Conservation (phyloP, 30 jellyfish, hydroid and myxozoan genomes). For the Cassiopea andromeda region DNA sequence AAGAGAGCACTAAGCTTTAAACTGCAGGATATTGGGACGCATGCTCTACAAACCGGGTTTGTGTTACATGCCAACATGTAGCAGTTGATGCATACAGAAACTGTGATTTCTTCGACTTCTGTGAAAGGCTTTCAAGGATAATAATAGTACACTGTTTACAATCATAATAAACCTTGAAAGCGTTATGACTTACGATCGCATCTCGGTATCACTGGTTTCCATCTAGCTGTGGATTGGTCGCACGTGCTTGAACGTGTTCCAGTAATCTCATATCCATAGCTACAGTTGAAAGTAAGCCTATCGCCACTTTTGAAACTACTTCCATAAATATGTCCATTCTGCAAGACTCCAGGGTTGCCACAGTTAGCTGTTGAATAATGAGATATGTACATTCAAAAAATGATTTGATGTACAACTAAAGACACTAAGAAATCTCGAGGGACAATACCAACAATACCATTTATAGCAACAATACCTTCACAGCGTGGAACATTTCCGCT, state of each 20-base stretch:
- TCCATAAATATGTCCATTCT: slow-evolving; percentile 26
- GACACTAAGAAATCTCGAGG: not conserved
- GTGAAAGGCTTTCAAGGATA: no score
- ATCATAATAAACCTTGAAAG: no score
- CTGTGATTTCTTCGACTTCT: no score
- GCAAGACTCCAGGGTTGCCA: slow-evolving; percentile 11
- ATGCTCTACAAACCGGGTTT: no score
- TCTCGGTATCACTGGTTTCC: not conserved
- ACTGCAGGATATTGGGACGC: no score
- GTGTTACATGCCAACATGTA: no score
- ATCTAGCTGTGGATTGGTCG: slow-evolving; percentile 2
- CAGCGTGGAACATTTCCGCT: slow-evolving; percentile 3
- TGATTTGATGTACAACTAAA: not conserved
- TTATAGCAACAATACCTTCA: not conserved
- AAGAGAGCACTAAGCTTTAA: no score
- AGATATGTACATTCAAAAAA: not conserved
- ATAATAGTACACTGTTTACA: no score
- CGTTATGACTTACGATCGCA: slow-evolving; percentile 23
- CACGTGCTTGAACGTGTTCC: slow-evolving; percentile 4
- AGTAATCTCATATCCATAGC: slow-evolving; percentile 2
- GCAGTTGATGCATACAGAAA: no score
- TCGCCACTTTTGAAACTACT: not conserved
- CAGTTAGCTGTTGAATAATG: slow-evolving; percentile 1
- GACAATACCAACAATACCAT: not conserved
- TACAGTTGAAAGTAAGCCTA: slow-evolving; percentile 3